Conservation (phyloP, 2,888 invertebrate species). For the Philaethria dido region DNA sequence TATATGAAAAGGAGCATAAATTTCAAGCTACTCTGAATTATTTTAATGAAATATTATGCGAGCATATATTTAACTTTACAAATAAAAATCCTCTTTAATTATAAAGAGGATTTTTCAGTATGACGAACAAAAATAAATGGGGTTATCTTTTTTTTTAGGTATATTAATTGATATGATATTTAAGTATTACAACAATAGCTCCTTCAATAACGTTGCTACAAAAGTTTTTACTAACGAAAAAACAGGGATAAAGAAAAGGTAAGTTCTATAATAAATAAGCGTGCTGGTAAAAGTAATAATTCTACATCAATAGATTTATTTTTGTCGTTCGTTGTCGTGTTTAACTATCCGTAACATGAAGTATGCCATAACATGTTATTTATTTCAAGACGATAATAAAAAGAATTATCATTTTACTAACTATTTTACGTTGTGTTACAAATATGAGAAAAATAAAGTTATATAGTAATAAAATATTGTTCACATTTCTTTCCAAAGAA, state of each 20-base stretch:
- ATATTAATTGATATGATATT: neutral
- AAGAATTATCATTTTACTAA: neutral
- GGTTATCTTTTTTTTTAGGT: neutral
- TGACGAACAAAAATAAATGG: neutral
- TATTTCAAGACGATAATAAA: slow-evolving; percentile 9
- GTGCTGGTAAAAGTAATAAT: slow-evolving; percentile 18
- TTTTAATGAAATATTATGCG: neutral
- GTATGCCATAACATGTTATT: slow-evolving; percentile 13
- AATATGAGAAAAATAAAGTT: neutral
- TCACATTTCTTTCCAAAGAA: neutral
- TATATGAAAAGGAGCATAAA: neutral
- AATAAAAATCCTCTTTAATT: too few relatives aligned
- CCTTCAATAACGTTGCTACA: neutral
- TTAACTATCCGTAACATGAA: slow-evolving; percentile 13
- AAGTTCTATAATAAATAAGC: slow-evolving; percentile 15
- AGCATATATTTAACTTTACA: neutral
- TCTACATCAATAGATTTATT: slow-evolving; percentile 14
- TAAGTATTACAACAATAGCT: neutral
- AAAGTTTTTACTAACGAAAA: neutral
- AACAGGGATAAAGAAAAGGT: neutral
- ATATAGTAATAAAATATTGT: neutral
- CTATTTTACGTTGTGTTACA: neutral
- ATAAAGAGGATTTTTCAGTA: neutral
- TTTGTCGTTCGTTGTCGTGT: slow-evolving; percentile 17
- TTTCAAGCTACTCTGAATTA: neutral